Evolutionary conservation across 2,888 invertebrate genomes (phyloP), one percentile per base, ranked within the genome.

Genomic region (Stenolophus ochropezus): DNA sequence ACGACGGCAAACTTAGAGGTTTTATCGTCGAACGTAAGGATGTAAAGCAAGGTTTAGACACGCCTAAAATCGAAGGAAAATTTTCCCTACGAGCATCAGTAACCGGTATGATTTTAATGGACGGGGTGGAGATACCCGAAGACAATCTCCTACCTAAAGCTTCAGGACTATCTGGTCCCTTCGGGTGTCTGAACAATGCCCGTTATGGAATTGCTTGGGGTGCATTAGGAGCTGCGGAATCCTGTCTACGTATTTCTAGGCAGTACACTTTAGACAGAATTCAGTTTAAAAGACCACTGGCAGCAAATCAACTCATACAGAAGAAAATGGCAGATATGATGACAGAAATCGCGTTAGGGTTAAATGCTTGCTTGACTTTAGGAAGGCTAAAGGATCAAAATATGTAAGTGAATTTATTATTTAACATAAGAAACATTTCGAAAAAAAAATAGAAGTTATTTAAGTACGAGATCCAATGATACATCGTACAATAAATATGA

Each of bases 171-270:
- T 94, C 92, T 89, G 97, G 98, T 83, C 98, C 99, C 16, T 98
- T 99, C 90, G 94, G 95, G 84, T 98, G 99, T 90, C 92, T 99
- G 86, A 99, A 97, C 90, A 98, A 97, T 90, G 99, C 99, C 20
- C 93, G 98, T 82, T 98, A 95, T 90, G 99, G 99, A 81, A 99
- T 99, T 86, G 95, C 98, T 33, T 99, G 98, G 98, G 99, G 99
- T 83, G 95, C 95, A 74, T 90, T 99, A 84, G 99, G 99, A 56
- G 97, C 99, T 14, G 99, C 99, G 16, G 98, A 99, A 90, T 92
- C 95, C 85, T 99, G 99, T 90, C 92, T 98, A 86, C 93, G 94
- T 86, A 92, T 95, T 77, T 97, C 98, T 20, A 93, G 98, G 84
- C 93, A 95, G 88, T 99, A 99, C 89, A 95, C 96, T 74, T 87